phyloP scores from a whole-genome alignment of 2,888 invertebrate species.

The Andrena haemorrhoa region DNA sequence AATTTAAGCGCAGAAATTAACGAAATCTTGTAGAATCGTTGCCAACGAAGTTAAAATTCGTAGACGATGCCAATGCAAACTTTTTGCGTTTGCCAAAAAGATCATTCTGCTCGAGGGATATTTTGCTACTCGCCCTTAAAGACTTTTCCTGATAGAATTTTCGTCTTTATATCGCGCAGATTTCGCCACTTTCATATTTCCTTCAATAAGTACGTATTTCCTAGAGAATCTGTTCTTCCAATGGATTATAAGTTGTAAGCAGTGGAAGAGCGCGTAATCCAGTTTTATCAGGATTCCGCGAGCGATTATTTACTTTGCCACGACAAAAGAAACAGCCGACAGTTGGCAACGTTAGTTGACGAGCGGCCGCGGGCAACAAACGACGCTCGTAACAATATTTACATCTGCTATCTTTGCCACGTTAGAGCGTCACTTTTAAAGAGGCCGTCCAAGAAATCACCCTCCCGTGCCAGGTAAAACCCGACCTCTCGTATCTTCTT shows the following conservation, averaged over 20 bases:
- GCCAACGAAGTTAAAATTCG: slow-evolving; percentile 1
- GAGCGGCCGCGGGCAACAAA: not conserved
- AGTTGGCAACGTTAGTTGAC: not conserved
- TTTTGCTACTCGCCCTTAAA: not conserved
- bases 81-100: not conserved
- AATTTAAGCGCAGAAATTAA: not conserved
- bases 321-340: slow-evolving; percentile 1
- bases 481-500: slow-evolving; percentile 28
- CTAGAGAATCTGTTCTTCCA: no score
- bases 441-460: not conserved
- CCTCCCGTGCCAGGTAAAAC: slow-evolving; percentile 10
- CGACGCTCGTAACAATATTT: slow-evolving; percentile 14
- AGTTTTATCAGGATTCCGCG: slow-evolving; percentile 3
- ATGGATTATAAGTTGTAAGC: not conserved
- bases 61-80: not conserved
- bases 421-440: not conserved
- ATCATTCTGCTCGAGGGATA: not conserved
- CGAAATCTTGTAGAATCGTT: slow-evolving; percentile 12
- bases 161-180: not conserved
- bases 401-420: not conserved
- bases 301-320: slow-evolving; percentile 6
- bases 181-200: not conserved
- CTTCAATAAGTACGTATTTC: not conserved
- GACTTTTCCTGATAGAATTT: not conserved
- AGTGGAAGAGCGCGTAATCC: not conserved